Evolutionary conservation across 2,113 vertebrate species (phyloP), one percentile per base, ranked within the genome.

Genomic region (Oreotrochilus melanogaster): DNA sequence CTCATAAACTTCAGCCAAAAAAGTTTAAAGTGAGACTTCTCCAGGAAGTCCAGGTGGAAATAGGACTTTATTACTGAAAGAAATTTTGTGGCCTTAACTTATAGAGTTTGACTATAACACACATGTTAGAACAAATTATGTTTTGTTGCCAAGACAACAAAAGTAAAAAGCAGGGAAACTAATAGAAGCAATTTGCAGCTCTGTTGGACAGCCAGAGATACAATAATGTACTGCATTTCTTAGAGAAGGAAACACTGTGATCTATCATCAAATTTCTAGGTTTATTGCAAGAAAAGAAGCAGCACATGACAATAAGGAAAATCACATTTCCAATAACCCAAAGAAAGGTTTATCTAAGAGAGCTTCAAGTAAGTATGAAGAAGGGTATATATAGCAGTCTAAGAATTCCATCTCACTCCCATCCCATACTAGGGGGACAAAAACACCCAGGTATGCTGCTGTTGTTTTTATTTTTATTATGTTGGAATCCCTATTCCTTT

Each of bases 101-200:
- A 87, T 0, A 23, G 39, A 74, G 62, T 78, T 81, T 58, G 60
- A 87, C 70, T 95, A 35, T 86, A 96, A 94, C 54, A 80, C 85
- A 96, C 43, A 9, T 95, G 91, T 86, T 96, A 97, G 89, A 97
- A 89, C 62, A 96, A 97, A 97, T 96, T 96, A 93, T 82, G 16
- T 90, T 96, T 96, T 96, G 91, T 96, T 97, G 64, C 84, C 92
- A 91, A 56, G 95, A 95, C 47, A 64, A 97, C 96, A 96, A 91
- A 97, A 97, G 78, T 86, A 95, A 98, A 90, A 93, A 96, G 51
- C 93, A 96, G 53, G 42, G 45, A 96, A 98, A 97, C 56, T 95
- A 97, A 97, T 92, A 56, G 83, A 91, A 97, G 95, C 89, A 96
- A 97, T 97, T 97, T 97, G 92, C 70, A 95, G 66, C 92, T 94